phyloP scores from a whole-genome alignment of 2,797 vertebrate species.

The Peromyscus melanophrys region DNA sequence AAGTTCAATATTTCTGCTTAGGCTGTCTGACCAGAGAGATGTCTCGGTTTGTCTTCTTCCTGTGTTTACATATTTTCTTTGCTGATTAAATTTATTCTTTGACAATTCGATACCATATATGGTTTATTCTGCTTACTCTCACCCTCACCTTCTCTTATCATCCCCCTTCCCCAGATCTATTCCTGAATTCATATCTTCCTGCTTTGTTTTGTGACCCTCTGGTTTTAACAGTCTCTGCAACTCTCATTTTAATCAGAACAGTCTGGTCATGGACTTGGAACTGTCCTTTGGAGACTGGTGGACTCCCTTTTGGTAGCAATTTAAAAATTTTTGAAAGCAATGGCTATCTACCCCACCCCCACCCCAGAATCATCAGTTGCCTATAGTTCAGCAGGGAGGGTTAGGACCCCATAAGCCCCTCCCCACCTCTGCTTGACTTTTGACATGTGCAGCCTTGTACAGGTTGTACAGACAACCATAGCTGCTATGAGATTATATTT shows the following conservation, averaged over 20 bases:
- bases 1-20: not conserved
- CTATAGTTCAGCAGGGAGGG: too few relatives aligned
- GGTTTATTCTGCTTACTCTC: not conserved
- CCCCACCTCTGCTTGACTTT: not conserved
- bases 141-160: not conserved
- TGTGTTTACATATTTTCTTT: not conserved
- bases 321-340: not conserved
- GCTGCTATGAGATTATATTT: not conserved
- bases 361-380: not conserved
- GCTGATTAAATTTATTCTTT: not conserved
- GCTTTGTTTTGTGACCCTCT: not conserved
- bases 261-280: not conserved
- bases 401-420: not conserved
- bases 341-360: not conserved
- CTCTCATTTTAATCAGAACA: not conserved
- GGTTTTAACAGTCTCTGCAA: not conserved
- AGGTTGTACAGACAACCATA: not conserved
- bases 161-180: not conserved
- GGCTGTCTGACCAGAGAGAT: not conserved
- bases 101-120: not conserved
- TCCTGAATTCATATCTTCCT: not conserved
- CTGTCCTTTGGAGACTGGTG: not conserved
- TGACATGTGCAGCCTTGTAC: not conserved
- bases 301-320: not conserved
- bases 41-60: not conserved